Conservation (phyloP, 2,888 invertebrate genomes). For the Eumerus sabulonum region DNA sequence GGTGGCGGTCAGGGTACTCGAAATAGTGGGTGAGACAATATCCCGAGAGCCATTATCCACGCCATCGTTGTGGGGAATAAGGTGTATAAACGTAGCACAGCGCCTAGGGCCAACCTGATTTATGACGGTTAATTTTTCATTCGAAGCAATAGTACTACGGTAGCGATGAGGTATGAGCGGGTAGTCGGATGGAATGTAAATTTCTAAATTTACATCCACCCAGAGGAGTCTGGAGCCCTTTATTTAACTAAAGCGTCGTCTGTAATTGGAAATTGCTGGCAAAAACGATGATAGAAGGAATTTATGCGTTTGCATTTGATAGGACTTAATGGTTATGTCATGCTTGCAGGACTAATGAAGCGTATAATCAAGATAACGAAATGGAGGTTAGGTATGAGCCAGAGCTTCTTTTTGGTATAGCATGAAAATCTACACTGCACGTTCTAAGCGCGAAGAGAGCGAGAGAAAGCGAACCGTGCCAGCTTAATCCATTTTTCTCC, state of each 20-base stretch:
- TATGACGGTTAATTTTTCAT: slow-evolving; percentile 65
- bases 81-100: slow-evolving; percentile 45
- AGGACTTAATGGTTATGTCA: slow-evolving; percentile 51
- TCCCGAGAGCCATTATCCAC: slow-evolving; percentile 57
- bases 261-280: no score
- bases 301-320: slow-evolving; percentile 53
- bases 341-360: no score
- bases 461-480: no score
- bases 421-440: no score
- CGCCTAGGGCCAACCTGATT: slow-evolving; percentile 42
- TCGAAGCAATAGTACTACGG: slow-evolving; percentile 28
- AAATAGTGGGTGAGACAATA: slow-evolving; percentile 32
- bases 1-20: neutral
- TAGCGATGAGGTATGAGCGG: slow-evolving; percentile 20
- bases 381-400: no score
- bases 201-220: slow-evolving; percentile 51
- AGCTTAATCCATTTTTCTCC: no score
- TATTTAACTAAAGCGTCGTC: no score
- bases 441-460: no score
- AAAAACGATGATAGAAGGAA: neutral
- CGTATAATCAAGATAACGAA: no score
- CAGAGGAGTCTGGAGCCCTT: neutral
- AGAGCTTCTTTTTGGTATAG: slow-evolving; percentile 14
- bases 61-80: slow-evolving; percentile 61
- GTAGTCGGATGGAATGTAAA: slow-evolving; percentile 46